Evolutionary conservation across 2,113 vertebrate species (phyloP).

Genomic region (Upupa epops): DNA sequence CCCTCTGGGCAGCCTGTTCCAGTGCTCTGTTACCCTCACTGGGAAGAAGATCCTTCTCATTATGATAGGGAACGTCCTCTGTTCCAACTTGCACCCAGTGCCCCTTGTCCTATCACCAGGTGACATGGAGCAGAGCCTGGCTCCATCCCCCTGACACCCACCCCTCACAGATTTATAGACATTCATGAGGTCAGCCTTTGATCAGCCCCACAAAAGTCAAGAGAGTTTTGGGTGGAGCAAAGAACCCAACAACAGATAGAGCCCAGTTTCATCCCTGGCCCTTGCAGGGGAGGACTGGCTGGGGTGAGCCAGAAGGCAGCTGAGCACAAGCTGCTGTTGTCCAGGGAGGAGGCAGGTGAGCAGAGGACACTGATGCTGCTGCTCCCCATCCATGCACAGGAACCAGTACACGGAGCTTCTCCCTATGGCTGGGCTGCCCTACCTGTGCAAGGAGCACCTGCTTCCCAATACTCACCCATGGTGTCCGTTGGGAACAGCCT

Average conservation of each 20-base stretch:
- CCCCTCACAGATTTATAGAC: too few relatives aligned
- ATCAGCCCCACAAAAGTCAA: background rate
- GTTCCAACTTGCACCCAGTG: too few relatives aligned
- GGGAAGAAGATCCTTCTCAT: too few relatives aligned
- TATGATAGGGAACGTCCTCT: too few relatives aligned
- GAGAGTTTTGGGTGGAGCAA: background rate
- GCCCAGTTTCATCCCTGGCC: background rate
- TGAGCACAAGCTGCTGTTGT: background rate
- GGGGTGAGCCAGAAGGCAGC: background rate
- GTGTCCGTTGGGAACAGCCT: rapidly evolving
- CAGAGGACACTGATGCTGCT: background rate
- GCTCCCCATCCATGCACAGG: rapidly evolving
- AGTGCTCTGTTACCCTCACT: too few relatives aligned
- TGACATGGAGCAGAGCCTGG: too few relatives aligned
- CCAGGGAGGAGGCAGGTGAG: background rate
- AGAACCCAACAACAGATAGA: background rate
- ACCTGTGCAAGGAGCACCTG: rapidly evolving
- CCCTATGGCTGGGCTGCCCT: background rate
- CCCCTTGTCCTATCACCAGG: too few relatives aligned
- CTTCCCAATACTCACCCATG: slow-evolving; percentile 45
- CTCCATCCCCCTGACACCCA: too few relatives aligned
- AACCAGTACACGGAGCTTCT: background rate
- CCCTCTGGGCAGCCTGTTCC: too few relatives aligned
- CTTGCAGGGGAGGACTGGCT: background rate
- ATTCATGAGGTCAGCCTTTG: too few relatives aligned